Evolutionary conservation across 2,888 invertebrate genomes (phyloP), one percentile per base, ranked within the genome.

Genomic region (Mechanitis mazaeus): DNA sequence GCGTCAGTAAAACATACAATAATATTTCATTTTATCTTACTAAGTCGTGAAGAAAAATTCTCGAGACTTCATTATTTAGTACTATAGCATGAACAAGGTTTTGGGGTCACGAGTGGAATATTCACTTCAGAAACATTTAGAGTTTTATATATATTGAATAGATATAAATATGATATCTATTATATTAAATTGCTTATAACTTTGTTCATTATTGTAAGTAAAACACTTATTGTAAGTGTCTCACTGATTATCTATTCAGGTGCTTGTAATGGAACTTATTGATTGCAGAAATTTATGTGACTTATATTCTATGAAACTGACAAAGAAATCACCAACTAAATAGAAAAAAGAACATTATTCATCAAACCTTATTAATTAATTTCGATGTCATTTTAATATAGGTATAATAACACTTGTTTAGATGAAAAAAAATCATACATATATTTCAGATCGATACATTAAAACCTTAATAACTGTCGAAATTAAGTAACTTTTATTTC

Each of bases 51-150:
- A 46, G 33, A 20, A 55, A 54, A 54, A 45, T 45, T 11, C 50
- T 59, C 46, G 31, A 47, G 42, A 9, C 47, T 60, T 28, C 55
- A 42, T 50, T 55, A 60, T 55, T 60, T 60, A 65, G 59, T 60
- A 53, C 31, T 53, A 59, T 42, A 35, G 35, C 6, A 63, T 55
- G 71, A 76, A 76, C 73, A 80, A 75, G 77, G 77, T 80, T 80
- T 80, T 69, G 71, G 73, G 83, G 81, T 83, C 83, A 81, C 83
- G 80, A 75, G 76, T 72, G 56, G 50, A 64, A 59, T 61, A 59
- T 55, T 58, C 56, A 59, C 59, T 63, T 58, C 47, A 46, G 45
- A 55, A n/a, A 55, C 56, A 66, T 67, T 67, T 64, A 33, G 61
- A 63, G 7, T 31, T 50, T 31, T 31, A 50, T 50, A 31, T 28